phyloP scores from a whole-genome alignment of 2,797 vertebrate genomes.

The Spinus pinus region DNA sequence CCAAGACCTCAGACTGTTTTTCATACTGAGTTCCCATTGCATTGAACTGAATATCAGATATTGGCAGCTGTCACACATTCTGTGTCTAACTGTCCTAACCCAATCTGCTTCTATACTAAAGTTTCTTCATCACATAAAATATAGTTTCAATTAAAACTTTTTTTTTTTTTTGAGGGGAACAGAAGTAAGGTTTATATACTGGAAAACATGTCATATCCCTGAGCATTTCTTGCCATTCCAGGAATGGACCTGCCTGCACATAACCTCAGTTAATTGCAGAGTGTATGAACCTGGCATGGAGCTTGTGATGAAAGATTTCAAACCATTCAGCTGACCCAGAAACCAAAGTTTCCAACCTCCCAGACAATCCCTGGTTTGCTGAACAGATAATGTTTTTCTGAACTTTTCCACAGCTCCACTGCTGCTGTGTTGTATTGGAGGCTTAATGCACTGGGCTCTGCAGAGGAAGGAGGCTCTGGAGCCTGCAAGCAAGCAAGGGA shows the following conservation, averaged over 20 bases:
- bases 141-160: background rate
- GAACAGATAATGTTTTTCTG: background rate
- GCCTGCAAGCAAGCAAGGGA: background rate
- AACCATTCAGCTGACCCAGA: background rate
- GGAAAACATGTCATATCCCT: background rate
- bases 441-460: background rate
- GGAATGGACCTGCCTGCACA: background rate
- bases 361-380: background rate
- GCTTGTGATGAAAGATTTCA: background rate
- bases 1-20: background rate
- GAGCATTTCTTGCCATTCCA: background rate
- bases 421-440: constrained; percentile 5
- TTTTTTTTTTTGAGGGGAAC: background rate
- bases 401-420: background rate
- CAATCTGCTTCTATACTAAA: background rate
- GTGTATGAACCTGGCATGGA: background rate
- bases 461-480: background rate
- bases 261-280: background rate
- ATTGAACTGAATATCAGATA: background rate
- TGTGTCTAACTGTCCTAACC: background rate
- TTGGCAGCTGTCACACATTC: background rate
- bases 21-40: background rate
- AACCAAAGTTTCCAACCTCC: background rate
- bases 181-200: background rate
- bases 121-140: background rate